Percentiles rank a stretch among this genome's conserved stretches.
These are phyloP conservation scores for Heliothis peltigera DNA, from an alignment of 2,888 invertebrate species.

Conservation along the genomic window DNA sequence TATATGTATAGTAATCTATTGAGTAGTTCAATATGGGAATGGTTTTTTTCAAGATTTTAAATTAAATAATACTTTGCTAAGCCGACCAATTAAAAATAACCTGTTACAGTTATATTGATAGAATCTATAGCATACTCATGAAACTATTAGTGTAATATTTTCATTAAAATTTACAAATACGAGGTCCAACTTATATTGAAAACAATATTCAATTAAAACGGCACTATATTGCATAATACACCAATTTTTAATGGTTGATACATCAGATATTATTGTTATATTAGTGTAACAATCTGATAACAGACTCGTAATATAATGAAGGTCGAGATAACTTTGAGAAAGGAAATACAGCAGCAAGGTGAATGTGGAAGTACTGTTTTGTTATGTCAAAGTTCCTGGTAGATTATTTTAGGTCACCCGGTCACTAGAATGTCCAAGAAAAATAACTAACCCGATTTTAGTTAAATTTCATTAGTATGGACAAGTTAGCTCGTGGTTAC, in stretches of 20 bases:
- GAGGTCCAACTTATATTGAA: not conserved
- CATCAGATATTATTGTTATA: constrained; percentile 53
- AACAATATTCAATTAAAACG: constrained; percentile 12
- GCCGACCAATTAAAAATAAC: too few species aligned
- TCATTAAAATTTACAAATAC: too few species aligned
- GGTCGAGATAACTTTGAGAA: constrained; percentile 50
- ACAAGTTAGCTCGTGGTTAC: too few species aligned
- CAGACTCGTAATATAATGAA: constrained; percentile 53
- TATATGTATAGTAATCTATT: too few species aligned
- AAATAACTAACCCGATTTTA: not conserved
- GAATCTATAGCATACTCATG: too few species aligned
- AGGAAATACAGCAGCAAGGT: constrained; percentile 48
- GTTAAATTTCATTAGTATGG: too few species aligned
- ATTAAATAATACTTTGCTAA: too few species aligned
- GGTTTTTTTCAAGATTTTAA: too few species aligned
- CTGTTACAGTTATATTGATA: too few species aligned
- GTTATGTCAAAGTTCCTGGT: not conserved
- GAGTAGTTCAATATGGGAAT: too few species aligned
- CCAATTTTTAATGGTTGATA: constrained; percentile 35
- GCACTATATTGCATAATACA: constrained; percentile 25
- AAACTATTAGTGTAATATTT: too few species aligned
- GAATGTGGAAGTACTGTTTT: constrained; percentile 19
- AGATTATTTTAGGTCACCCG: not conserved
- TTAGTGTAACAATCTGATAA: constrained; percentile 57
- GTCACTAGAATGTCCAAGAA: not conserved